Base-by-base conservation (phyloP, 2,888 invertebrate genomes). In the Hypolimnas misippus region DNA sequence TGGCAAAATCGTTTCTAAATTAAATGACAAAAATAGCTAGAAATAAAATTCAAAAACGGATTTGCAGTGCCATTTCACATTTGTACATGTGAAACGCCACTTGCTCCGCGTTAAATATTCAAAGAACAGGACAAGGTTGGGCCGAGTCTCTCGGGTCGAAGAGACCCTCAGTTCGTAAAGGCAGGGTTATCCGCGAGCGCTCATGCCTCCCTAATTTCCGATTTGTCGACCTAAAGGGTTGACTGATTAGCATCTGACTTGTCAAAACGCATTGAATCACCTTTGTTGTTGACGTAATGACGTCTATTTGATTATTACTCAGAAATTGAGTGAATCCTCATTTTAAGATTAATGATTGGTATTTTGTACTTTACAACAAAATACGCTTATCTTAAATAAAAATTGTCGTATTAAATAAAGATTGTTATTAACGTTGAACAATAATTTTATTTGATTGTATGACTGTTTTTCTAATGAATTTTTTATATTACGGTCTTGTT, bases 221-320 rank as follows among this genome's bases (percentile, higher is more conserved):
- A 91, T 91, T 91, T 90, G 90, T 88, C 89, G 87, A 81, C 84
- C 81, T 80, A 84, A 89, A 89, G 89, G 91, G 89, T 90, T 89
- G 84, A 86, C 83, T 87, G 90, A 90, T 91, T 91, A 89, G 86
- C 90, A 89, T 90, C 89, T 85, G 86, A 86, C 87, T 88, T 86
- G 88, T 89, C 89, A 82, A 76, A 82, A 81, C 82, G 79, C 81
- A 84, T 88, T 84, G 67, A 79, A 73, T 76, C 75, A 75, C 79
- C 83, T 83, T 84, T 84, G 87, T 83, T 76, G 78, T 74, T 78
- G 81, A 82, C 72, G 70, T 73, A 72, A 72, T 71, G 75, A 73
- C 76, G 76, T 76, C 78, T 76, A 74, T 77, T 78, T 77, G 81
- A 76, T 83, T 81, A 71, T 71, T 68, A 73, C 67, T 49, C 31